phyloP scores from a whole-genome alignment of 2,113 vertebrate species.

The Hemiprocne comata region DNA sequence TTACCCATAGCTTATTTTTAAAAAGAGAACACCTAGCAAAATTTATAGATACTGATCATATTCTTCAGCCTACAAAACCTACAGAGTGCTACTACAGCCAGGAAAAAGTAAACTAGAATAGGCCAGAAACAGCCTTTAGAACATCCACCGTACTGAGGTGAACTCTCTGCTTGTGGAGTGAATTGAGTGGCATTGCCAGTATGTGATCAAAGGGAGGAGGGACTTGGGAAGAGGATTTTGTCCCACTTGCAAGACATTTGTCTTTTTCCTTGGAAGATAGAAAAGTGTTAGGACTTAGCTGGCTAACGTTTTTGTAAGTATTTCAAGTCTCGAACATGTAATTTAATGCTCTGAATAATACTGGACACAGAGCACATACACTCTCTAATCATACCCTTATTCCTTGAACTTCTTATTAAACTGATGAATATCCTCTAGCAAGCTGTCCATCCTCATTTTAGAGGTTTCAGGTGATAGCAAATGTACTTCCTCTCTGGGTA shows the following conservation, averaged over 20 bases:
- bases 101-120: neutral
- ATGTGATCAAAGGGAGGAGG: neutral
- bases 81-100: neutral
- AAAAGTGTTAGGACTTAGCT: neutral
- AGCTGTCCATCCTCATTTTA: neutral
- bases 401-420: neutral
- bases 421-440: neutral
- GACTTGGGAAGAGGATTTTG: neutral
- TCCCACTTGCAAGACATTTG: neutral
- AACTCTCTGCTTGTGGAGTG: neutral
- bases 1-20: neutral
- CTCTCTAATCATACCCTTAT: neutral
- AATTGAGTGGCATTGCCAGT: neutral
- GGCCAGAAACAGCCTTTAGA: neutral
- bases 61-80: neutral
- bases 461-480: neutral
- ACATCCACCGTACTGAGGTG: neutral
- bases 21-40: neutral
- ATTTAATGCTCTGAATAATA: neutral
- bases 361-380: neutral
- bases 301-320: neutral
- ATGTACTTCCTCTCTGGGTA: neutral
- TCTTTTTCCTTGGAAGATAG: neutral
- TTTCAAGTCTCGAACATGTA: neutral
- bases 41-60: accelerated